Percentiles rank a stretch among this genome's conserved stretches.
Conservation (phyloP, 2,888 invertebrate genomes). For the Rotaria sp. region DNA sequence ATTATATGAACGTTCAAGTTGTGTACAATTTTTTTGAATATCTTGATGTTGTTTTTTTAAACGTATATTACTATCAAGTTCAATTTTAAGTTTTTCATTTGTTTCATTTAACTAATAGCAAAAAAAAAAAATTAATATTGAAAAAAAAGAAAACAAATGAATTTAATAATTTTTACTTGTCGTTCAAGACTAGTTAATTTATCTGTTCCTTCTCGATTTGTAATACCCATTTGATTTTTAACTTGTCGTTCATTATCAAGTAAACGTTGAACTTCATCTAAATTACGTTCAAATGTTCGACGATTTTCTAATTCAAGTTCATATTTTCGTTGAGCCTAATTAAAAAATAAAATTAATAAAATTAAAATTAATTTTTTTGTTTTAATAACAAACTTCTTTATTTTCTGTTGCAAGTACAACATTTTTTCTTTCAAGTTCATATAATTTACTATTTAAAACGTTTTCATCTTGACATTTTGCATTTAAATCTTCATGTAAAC, state of each 20-base stretch:
- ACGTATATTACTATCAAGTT: conserved; percentile 7
- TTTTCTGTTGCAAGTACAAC: conserved; percentile 5
- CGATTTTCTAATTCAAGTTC: conserved; percentile 28
- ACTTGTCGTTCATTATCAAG: conserved; percentile 1
- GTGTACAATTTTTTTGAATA: conserved; percentile 5
- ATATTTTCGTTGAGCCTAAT: conserved; percentile 26
- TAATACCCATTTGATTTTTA: conserved; percentile 22
- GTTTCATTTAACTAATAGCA: background rate
- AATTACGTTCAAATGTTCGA: background rate
- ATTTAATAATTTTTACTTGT: background rate
- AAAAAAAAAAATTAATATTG: too few relatives aligned
- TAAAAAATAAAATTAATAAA: background rate
- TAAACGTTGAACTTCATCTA: conserved; percentile 17
- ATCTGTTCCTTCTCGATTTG: conserved; percentile 10
- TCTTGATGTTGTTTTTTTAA: conserved; percentile 30
- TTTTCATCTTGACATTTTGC: conserved; percentile 22
- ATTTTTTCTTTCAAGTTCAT: conserved; percentile 26
- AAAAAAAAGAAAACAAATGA: background rate
- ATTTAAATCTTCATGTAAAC: conserved; percentile 18
- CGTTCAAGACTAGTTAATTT: background rate
- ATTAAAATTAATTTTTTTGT: background rate
- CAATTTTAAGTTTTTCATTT: background rate
- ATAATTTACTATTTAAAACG: background rate
- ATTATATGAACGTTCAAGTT: conserved; percentile 9
- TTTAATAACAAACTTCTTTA: background rate